Conservation (phyloP, 1,140 invertebrate genomes). For the Hesperophylax magnus region DNA sequence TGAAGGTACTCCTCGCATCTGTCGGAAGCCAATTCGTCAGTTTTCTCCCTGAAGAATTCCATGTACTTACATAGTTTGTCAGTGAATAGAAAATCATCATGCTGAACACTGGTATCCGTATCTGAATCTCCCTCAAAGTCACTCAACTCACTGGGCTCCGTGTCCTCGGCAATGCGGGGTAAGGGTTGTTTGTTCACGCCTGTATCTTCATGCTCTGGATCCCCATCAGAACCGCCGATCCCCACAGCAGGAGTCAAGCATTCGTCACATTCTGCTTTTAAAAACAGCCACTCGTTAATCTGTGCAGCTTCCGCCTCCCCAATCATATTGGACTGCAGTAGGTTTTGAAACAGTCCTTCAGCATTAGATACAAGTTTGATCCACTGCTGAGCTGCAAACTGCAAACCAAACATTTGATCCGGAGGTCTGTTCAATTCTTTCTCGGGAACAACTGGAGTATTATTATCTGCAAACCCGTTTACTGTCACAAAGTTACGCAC, state of each 20-base stretch:
- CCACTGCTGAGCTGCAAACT: slow-evolving; percentile 87
- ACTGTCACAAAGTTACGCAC: slow-evolving; percentile 78
- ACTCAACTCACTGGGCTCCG: slow-evolving; percentile 70
- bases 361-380: slow-evolving; percentile 87
- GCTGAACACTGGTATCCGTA: slow-evolving; percentile 74
- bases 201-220: slow-evolving; percentile 75
- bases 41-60: slow-evolving; percentile 79
- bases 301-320: slow-evolving; percentile 80
- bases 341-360: slow-evolving; percentile 84
- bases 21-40: slow-evolving; percentile 75
- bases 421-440: slow-evolving; percentile 65
- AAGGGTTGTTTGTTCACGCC: slow-evolving; percentile 66
- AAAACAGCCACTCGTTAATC: slow-evolving; percentile 87
- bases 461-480: slow-evolving; percentile 78
- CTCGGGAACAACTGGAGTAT: slow-evolving; percentile 70
- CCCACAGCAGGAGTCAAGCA: slow-evolving; percentile 77
- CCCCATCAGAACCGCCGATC: slow-evolving; percentile 74
- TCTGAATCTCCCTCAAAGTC: slow-evolving; percentile 77
- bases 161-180: slow-evolving; percentile 70
- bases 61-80: slow-evolving; percentile 81
- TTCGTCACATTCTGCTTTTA: slow-evolving; percentile 89
- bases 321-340: slow-evolving; percentile 73
- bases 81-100: slow-evolving; percentile 75
- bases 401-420: slow-evolving; percentile 76
- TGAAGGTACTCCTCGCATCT: slow-evolving; percentile 73